A percentile compares a stretch with the other conserved stretches of the same genome.
Conservation (phyloP, 2,113 vertebrate genomes). For the Hirundichthys speculiger region DNA sequence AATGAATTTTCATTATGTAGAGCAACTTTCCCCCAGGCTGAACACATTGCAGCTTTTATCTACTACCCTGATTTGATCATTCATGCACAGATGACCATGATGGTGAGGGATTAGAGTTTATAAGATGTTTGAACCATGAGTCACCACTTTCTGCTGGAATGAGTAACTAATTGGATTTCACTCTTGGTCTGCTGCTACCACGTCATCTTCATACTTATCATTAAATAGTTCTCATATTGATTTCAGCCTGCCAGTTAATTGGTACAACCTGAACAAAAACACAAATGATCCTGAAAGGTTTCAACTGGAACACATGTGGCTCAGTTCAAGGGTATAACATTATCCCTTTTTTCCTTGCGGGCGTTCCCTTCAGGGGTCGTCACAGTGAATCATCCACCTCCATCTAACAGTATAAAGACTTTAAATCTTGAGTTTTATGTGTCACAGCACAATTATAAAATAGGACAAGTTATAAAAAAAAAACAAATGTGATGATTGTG, state of each 20-base stretch:
- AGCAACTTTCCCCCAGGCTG: constrained; percentile 7
- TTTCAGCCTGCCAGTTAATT: constrained; percentile 41
- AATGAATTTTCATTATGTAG: constrained; percentile 35
- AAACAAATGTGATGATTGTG: background rate
- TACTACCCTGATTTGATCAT: constrained; percentile 37
- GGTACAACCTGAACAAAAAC: constrained; percentile 18
- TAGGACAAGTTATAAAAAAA: no score
- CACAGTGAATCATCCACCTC: no score
- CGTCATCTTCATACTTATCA: constrained; percentile 46
- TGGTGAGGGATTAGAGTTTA: constrained; percentile 27
- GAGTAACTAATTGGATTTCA: constrained; percentile 60
- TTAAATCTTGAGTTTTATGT: background rate
- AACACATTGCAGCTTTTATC: constrained; percentile 36
- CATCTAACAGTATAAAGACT: no score
- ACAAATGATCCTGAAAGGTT: constrained; percentile 33
- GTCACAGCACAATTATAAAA: background rate
- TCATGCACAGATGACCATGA: constrained; percentile 20
- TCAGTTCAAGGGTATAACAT: background rate
- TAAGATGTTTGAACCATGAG: constrained; percentile 55
- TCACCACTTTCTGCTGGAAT: constrained; percentile 34
- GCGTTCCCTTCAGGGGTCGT: no score
- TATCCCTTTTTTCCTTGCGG: no score
- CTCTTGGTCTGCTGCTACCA: constrained; percentile 20
- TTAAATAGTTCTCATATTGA: constrained; percentile 42
- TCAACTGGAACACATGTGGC: background rate